Base-by-base conservation (phyloP, 2,113 vertebrate genomes). In the Pluvialis apricaria region DNA sequence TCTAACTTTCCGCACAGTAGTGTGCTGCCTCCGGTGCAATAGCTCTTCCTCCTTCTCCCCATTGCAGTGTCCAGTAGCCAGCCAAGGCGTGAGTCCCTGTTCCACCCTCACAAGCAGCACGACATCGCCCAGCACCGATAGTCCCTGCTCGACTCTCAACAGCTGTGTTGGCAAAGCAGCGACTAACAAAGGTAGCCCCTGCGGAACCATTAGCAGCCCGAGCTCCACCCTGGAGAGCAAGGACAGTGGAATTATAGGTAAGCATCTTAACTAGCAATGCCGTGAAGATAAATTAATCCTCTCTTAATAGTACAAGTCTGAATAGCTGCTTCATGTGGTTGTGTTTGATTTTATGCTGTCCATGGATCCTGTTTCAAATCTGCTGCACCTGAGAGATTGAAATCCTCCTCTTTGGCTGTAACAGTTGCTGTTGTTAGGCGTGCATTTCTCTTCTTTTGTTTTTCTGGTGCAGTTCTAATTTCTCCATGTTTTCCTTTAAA, bases 191-290 rank as follows among this genome's bases (percentile, higher is more conserved):
- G 97, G 97, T 81, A 99, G 99, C 96, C 99, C 99, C 97, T 99
- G 99, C 52, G 99, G 99, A 85, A 99, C 99, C 97, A 98, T 99
- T 96, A 99, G 99, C 98, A 99, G 99, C 97, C 99, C 99, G 77
- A 99, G 99, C 98, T 99, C 99, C 97, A 99, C 99, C 11, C 98
- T 99, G 95, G 99, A 99, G 98, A 99, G 99, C 99, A 99, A 99
- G 97, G 99, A 99, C 98, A 99, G 99, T 78, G 99, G 99, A 19
- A 99, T 99, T 95, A 99, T 99, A 97, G 99, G 99, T 99, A 98
- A 98, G 98, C 69, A 15, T 62, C 87, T 69, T 52, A 47, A 51
- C 31, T 34, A 24, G 70, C 81, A 84, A 16, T 44, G 71, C 57
- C 45, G 31, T 8, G 20, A 47, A 21, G 51, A 79, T 38, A 12